phyloP scores from a whole-genome alignment of 2,113 vertebrate species.

The Oryzias celebensis region DNA sequence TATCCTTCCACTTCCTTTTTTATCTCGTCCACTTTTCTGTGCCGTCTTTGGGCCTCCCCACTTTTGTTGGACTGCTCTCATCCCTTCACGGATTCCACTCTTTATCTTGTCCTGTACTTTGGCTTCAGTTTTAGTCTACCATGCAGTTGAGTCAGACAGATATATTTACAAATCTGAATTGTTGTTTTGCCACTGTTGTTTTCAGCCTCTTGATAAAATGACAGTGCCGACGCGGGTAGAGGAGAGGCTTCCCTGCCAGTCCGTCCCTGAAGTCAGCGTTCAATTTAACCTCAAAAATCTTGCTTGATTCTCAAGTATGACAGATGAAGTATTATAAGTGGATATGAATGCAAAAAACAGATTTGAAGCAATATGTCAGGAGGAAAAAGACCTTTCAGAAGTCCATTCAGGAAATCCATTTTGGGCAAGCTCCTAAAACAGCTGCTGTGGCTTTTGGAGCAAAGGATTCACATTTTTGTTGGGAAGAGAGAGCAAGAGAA shows the following conservation, averaged over 20 bases:
- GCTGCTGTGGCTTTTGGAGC: constrained; percentile 64
- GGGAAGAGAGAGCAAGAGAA: constrained; percentile 14
- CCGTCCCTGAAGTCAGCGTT: constrained; percentile 18
- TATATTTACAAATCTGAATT: constrained; percentile 28
- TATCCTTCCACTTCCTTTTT: neutral
- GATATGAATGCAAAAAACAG: constrained; percentile 38
- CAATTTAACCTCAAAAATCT: constrained; percentile 31
- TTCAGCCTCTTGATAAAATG: constrained; percentile 32
- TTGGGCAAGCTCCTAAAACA: constrained; percentile 50
- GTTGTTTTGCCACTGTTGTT: constrained; percentile 43
- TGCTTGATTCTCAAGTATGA: constrained; percentile 23
- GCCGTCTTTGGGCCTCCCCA: constrained; percentile 1
- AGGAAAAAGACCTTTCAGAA: constrained; percentile 28
- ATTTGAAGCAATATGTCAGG: constrained; percentile 35
- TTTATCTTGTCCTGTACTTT: constrained; percentile 11
- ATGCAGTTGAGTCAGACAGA: constrained; percentile 7
- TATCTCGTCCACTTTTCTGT: no score
- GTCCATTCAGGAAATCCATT: constrained; percentile 56
- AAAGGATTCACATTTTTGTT: constrained; percentile 43
- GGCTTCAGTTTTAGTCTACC: constrained; percentile 6
- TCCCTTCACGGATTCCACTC: constrained; percentile 4
- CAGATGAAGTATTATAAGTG: constrained; percentile 33
- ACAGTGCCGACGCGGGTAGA: constrained; percentile 6
- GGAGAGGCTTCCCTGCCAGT: constrained; percentile 17
- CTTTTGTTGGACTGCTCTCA: neutral